These are phyloP conservation scores for Sebastes aleutianus DNA, from an alignment of 2,797 vertebrate species.

Conservation along the genomic window DNA sequence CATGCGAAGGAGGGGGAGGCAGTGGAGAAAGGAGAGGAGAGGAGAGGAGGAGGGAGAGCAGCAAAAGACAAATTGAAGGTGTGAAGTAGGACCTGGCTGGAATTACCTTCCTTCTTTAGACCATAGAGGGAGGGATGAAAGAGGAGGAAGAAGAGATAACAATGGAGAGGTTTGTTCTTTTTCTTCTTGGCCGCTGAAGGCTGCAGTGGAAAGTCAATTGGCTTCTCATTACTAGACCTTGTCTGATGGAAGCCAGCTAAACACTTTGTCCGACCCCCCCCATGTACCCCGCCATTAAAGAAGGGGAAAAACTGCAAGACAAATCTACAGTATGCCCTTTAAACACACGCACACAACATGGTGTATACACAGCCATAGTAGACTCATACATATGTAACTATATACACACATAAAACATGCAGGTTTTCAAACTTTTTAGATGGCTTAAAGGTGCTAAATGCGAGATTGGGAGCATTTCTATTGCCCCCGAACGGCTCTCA, in stretches of 20 bases:
- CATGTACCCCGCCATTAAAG: background rate
- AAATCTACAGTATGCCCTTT: background rate
- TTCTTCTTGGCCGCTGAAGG: slow-evolving; percentile 35
- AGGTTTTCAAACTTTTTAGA: background rate
- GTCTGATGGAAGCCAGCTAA: slow-evolving; percentile 31
- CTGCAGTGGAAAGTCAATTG: slow-evolving; percentile 37
- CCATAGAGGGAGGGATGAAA: slow-evolving; percentile 52
- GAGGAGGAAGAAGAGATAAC: slow-evolving; percentile 53
- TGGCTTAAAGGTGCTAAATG: background rate
- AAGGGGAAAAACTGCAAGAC: background rate
- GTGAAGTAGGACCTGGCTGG: slow-evolving; percentile 61
- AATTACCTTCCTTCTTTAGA: slow-evolving; percentile 63
- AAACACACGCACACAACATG: background rate
- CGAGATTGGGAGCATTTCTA: too few species aligned
- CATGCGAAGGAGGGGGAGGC: slow-evolving; percentile 19
- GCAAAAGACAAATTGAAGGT: slow-evolving; percentile 74
- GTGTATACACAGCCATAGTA: background rate
- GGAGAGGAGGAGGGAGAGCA: slow-evolving; percentile 19
- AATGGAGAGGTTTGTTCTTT: slow-evolving; percentile 54
- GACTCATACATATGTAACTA: background rate
- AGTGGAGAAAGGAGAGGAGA: slow-evolving; percentile 19
- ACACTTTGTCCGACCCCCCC: background rate
- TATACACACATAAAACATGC: background rate
- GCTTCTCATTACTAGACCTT: slow-evolving; percentile 32
- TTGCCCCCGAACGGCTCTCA: rapidly evolving